phyloP scores from a whole-genome alignment of 2,888 invertebrate genomes.

The Lacanobia wlatinum region DNA sequence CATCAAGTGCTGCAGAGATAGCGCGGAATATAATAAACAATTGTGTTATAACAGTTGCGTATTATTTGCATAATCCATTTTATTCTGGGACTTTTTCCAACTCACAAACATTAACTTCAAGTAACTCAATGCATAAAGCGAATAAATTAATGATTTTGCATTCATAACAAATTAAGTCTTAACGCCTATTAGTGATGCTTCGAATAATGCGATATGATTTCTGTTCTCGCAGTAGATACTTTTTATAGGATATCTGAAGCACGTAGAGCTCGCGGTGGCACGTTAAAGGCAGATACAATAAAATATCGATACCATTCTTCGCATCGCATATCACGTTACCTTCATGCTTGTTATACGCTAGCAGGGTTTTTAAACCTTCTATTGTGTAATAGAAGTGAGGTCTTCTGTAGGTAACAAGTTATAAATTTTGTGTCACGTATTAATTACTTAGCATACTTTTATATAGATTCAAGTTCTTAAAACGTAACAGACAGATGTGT shows the following conservation, averaged over 20 bases:
- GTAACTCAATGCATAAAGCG: conserved; percentile 46
- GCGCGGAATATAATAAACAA: conserved; percentile 56
- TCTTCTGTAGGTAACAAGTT: background rate
- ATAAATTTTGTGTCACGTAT: too few relatives aligned
- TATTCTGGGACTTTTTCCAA: conserved; percentile 58
- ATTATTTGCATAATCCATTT: conserved; percentile 62
- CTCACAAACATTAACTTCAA: conserved; percentile 50
- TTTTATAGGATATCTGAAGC: conserved; percentile 1
- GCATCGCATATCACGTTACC: conserved; percentile 74
- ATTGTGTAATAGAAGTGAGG: conserved; percentile 6
- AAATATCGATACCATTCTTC: conserved; percentile 66
- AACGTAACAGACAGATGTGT: too few relatives aligned
- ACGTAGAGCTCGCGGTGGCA: background rate
- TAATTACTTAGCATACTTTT: too few relatives aligned
- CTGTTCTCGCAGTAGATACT: background rate
- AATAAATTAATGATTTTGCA: conserved; percentile 49
- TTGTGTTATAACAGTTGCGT: conserved; percentile 57
- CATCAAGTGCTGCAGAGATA: conserved; percentile 46
- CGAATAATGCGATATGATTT: conserved; percentile 19
- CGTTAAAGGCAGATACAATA: conserved; percentile 43
- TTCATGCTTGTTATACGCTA: conserved; percentile 70
- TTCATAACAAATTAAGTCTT: conserved; percentile 41
- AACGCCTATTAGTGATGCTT: conserved; percentile 37
- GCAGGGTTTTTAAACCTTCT: conserved; percentile 31
- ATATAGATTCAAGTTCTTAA: too few relatives aligned